phyloP scores from a whole-genome alignment of 1,140 invertebrate genomes.

The Drosophila ercepeae region DNA sequence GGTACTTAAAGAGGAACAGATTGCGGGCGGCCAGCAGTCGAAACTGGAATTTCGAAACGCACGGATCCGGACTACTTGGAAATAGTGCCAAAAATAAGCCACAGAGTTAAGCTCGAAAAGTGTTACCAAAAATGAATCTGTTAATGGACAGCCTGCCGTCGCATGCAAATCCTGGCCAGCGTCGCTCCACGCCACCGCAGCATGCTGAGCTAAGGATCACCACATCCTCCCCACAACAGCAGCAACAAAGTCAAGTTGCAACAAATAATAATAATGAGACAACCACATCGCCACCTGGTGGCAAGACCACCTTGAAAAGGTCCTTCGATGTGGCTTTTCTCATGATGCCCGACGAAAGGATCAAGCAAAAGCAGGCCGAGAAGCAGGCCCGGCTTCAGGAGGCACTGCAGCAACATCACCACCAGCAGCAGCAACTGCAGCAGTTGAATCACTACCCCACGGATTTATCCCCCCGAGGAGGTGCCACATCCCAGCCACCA shows the following conservation, averaged over 20 bases:
- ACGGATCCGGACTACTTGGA: slow-evolving; percentile 21
- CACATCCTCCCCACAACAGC: slow-evolving; percentile 51
- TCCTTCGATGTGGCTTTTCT: slow-evolving; percentile 95
- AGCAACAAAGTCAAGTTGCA: slow-evolving; percentile 12
- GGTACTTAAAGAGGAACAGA: slow-evolving; percentile 83
- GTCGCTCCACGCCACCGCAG: slow-evolving; percentile 58
- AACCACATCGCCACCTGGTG: slow-evolving; percentile 30
- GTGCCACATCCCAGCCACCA: slow-evolving; percentile 59
- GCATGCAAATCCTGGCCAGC: slow-evolving; percentile 52
- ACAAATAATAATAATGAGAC: slow-evolving; percentile 57
- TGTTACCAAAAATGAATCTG: slow-evolving; percentile 69
- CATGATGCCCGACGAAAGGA: slow-evolving; percentile 92
- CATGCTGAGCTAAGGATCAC: slow-evolving; percentile 67
- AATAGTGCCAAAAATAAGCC: not conserved
- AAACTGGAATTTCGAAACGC: slow-evolving; percentile 69
- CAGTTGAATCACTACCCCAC: slow-evolving; percentile 59
- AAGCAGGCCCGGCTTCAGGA: slow-evolving; percentile 85
- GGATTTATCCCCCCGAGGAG: slow-evolving; percentile 61
- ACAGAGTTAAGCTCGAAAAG: slow-evolving; percentile 7
- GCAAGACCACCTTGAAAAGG: slow-evolving; percentile 86
- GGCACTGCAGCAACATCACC: slow-evolving; percentile 81
- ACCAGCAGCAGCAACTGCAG: slow-evolving; percentile 53
- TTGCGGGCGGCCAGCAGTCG: slow-evolving; percentile 79
- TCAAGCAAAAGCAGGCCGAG: slow-evolving; percentile 88
- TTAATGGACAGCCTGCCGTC: slow-evolving; percentile 80